Base-by-base conservation (phyloP, 2,888 invertebrate genomes). In the Odontomyia ornata region DNA sequence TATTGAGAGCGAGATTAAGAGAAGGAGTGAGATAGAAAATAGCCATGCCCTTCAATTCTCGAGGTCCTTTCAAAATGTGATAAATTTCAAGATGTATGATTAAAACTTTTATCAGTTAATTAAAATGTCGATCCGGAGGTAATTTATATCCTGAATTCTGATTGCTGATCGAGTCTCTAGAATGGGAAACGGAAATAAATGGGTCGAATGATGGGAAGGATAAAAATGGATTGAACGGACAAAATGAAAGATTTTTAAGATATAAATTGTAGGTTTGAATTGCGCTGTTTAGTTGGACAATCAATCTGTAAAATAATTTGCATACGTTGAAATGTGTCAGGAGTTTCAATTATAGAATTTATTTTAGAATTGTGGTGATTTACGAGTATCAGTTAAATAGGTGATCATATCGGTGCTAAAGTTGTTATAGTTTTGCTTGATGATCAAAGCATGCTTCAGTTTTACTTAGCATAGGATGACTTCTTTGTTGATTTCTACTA, bases 61-160 rank as follows among this genome's bases (percentile, higher is more conserved):
- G 36, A 47, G 75, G 28, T 67, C 57, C 76, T 69, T 69, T 73
- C 73, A 76, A 76, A 73, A 77, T 71, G 79, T 79, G 79, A 77
- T 79, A 79, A 77, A 79, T 79, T 79, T 76, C 69, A 76, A 79
- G 77, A 79, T 77, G 57, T 79, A 79, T 79, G 79, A 79, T 79
- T 79, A 79, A 79, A 79, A 79, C 79, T 79, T 79, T 79, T 79
- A 79, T 79, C 79, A 79, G 79, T 79, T 79, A 79, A 79, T 79
- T 79, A 79, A 79, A 79, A 79, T 73, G 79, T 79, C 79, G 79
- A 79, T 79, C 77, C 77, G 69, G 60, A 30, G 43, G 77, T 77
- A 79, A 79, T 79, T 79, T 79, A 79, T 79, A 79, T 60, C 73
- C 73, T 69, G 73, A 60, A 73, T 73, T 73, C 43, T 60, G 60